Percentiles rank a stretch among this genome's conserved stretches.
Evolutionary conservation across 2,113 vertebrate species (phyloP).

Genomic region (Haemorhous mexicanus): DNA sequence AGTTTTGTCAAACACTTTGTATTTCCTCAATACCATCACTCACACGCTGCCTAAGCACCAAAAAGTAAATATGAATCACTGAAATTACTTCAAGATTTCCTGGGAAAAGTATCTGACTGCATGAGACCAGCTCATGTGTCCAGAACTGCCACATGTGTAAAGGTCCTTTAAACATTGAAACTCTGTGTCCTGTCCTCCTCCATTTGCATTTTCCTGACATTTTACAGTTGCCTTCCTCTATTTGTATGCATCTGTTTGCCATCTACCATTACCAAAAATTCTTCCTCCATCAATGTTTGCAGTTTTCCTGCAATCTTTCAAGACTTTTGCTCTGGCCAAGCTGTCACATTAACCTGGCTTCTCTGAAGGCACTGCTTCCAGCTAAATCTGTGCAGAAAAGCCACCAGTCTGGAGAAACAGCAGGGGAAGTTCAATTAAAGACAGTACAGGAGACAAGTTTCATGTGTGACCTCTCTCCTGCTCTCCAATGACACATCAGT

Average conservation of each 20-base stretch:
- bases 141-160: not conserved
- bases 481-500: not conserved
- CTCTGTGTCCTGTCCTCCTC: not conserved
- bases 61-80: not conserved
- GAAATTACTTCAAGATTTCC: not conserved
- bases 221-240: not conserved
- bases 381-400: not conserved
- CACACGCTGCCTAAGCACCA: not conserved
- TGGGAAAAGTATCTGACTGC: not conserved
- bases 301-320: not conserved
- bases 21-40: not conserved
- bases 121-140: not conserved
- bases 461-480: not conserved
- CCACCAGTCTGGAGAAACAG: not conserved
- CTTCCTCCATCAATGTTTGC: not conserved
- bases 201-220: not conserved
- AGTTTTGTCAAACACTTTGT: not conserved
- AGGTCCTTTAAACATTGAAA: not conserved
- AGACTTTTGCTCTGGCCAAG: not conserved
- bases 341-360: not conserved
- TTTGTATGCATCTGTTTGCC: not conserved
- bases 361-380: not conserved
- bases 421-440: constrained; percentile 26
- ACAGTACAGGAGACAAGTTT: not conserved
- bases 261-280: not conserved